Conservation (phyloP, 2,797 vertebrate species). For the Limnodromus scolopaceus region DNA sequence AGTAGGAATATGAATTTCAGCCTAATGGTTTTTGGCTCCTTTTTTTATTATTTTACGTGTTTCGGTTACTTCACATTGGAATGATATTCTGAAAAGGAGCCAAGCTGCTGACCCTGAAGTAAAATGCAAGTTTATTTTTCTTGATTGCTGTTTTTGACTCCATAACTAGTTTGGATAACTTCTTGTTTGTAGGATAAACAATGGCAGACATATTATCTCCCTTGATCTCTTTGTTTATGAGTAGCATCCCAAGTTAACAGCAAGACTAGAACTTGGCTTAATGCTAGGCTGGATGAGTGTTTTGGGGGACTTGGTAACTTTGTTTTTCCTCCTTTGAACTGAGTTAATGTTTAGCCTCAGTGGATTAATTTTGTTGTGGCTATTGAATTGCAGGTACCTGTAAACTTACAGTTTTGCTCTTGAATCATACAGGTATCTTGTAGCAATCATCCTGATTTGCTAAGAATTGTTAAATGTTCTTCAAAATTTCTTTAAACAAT, state of each 20-base stretch:
- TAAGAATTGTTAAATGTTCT: background rate
- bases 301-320: background rate
- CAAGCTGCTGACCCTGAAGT: background rate
- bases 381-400: background rate
- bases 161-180: background rate
- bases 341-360: background rate
- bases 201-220: background rate
- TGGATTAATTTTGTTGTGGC: background rate
- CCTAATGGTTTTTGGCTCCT: rapidly evolving
- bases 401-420: background rate
- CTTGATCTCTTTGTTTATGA: background rate
- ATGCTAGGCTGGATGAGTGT: background rate
- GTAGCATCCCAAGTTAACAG: background rate
- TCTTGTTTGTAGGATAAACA: background rate
- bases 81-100: background rate
- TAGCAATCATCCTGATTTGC: background rate
- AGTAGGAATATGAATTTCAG: background rate
- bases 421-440: background rate
- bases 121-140: background rate
- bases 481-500: background rate
- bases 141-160: background rate
- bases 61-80: background rate
- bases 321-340: background rate
- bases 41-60: background rate
- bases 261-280: background rate